Evolutionary conservation across 2,888 invertebrate species (phyloP), one percentile per base, ranked within the genome.

Genomic region (Mythimna pallens): DNA sequence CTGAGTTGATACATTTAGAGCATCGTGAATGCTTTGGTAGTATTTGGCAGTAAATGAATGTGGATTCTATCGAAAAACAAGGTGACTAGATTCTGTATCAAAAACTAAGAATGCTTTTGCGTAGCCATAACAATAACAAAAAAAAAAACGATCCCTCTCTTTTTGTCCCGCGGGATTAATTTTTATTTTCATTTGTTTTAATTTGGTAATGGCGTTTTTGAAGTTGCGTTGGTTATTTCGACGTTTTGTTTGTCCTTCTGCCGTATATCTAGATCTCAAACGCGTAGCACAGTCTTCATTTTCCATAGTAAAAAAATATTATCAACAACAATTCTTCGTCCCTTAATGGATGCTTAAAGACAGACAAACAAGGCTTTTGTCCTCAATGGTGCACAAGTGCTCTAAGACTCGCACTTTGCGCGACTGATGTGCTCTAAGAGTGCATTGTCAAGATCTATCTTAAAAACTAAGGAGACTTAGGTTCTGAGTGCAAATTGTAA

Each of bases 301-400:
- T 22, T 10, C 1, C 4, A 54, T n/a, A 10, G 4, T 14, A 25
- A 10, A 17, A 57, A 8, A n/a, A n/a, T n/a, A 47, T 36, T 2
- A 9, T 20, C 10, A 58, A 58, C 6, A 47, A 12, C 5, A 47
- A 10, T n/a, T 12, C 50, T 14, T 25, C 57, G 12, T 22, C 17
- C 55, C 40, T 50, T 43, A 25, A 22, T 43, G 50, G 52, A 65
- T 30, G n/a, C 62, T 75, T 57, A 52, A 62, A 62, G 52, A 67
- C 73, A 73, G 79, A 78, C 64, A 54, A 67, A 72, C 50, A 40
- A 20, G 34, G 8, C 67, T 22, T 61, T 78, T 68, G 73, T 78
- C 17, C 34, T 34, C 14, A 52, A 50, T 40, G 64, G 50, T 64
- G 58, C 50, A 36, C 64, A 52, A 71, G 66, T 50, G 64, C 43